Conservation (phyloP, 2,113 vertebrate species). For the Anolis carolinensis region DNA sequence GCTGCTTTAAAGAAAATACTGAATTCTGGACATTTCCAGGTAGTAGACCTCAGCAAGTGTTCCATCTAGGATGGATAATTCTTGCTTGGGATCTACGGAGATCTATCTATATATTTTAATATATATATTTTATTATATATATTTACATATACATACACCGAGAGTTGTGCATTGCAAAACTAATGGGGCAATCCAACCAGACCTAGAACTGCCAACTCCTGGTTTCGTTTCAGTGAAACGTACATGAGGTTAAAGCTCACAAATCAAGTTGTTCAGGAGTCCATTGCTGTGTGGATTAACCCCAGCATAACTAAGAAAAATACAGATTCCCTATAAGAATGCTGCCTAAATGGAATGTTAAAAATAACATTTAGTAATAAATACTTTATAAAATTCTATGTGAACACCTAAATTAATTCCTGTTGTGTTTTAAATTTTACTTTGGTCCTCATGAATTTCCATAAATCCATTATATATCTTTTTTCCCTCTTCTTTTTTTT, state of each 20-base stretch:
- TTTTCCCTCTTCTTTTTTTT: constrained; percentile 66
- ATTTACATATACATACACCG: constrained; percentile 61
- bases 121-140: constrained; percentile 19
- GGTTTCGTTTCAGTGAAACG: not conserved
- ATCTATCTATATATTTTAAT: constrained; percentile 44
- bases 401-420: constrained; percentile 82
- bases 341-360: constrained; percentile 85
- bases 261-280: not conserved
- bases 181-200: constrained; percentile 54
- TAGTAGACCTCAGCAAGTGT: constrained; percentile 68
- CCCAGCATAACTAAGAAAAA: constrained; percentile 67
- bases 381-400: constrained; percentile 85
- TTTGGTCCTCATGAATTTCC: constrained; percentile 83
- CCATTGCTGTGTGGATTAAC: not conserved
- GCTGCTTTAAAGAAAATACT: constrained; percentile 71
- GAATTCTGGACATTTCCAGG: constrained; percentile 69
- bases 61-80: constrained; percentile 71
- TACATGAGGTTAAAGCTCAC: not conserved
- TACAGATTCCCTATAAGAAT: constrained; percentile 78
- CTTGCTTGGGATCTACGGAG: constrained; percentile 71
- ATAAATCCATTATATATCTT: constrained; percentile 76
- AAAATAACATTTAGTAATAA: constrained; percentile 88
- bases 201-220: not conserved
- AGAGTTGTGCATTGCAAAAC: constrained; percentile 74
- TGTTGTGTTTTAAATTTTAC: constrained; percentile 79